Base-by-base conservation (phyloP, 2,797 vertebrate genomes). In the Tapirus indicus region DNA sequence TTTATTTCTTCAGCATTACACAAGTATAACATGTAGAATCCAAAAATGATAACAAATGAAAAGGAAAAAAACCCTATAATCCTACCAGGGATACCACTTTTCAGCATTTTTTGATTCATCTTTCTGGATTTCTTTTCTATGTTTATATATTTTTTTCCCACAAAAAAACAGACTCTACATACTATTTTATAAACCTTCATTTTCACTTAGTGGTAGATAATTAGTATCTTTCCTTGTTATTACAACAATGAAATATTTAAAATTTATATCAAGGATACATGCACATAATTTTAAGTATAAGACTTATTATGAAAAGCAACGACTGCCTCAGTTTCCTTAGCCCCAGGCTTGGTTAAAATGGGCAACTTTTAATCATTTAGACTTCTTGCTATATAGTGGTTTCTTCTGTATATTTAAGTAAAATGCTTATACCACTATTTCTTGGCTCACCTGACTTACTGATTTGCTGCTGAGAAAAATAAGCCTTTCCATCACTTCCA, bases 171-270 rank as follows among this genome's bases (percentile, higher is more conserved):
- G 25, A 91, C 32, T 90, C n/a, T 87, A 86, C 18, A 13, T 80
- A 62, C 41, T 82, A 18, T 78, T 96, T 69, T 96, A 62, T 88
- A 62, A 94, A 71, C 5, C 35, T 87, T 79, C 21, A 44, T 80
- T 71, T 91, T 95, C 56, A 52, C 35, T 91, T 72, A 35, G 17
- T 62, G n/a, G 56, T 91, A 62, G 54, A 38, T 93, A 84, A 79
- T 69, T 86, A 62, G 10, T 91, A 32, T 92, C 32, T 72, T 56
- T 92, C 52, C 25, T 72, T 62, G 27, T 83, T 80, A 56, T 38
- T 79, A 7, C 29, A 47, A 44, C 35, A 62, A 23, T 68, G 49
- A 83, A 64, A 20, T 41, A 58, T 20, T 86, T 84, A 60, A 85
- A 68, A 49, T 95, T 82, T 41, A 7, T 80, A 58, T 88, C 41